A percentile compares a stretch with the other conserved stretches of the same genome.
These are phyloP conservation scores for Mungos mungo DNA, from an alignment of 2,113 vertebrate genomes.

Conservation along the genomic window DNA sequence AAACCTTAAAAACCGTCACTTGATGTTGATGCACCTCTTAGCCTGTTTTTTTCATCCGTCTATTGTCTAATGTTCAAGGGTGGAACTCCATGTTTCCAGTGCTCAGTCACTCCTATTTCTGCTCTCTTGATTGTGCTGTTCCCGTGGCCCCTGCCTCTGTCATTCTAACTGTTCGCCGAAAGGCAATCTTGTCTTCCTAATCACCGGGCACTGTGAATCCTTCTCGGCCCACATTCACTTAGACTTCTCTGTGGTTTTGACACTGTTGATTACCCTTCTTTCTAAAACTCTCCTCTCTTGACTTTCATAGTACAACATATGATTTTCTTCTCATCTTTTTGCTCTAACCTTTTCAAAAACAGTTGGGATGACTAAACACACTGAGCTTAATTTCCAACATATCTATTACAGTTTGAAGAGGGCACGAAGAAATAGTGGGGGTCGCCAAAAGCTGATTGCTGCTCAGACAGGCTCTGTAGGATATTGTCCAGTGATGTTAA, in stretches of 20 bases:
- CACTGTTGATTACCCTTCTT: background rate
- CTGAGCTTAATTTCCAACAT: background rate
- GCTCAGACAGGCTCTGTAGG: background rate
- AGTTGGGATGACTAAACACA: background rate
- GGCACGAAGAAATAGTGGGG: background rate
- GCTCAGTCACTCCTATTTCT: background rate
- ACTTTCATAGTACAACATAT: background rate
- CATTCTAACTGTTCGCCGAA: background rate
- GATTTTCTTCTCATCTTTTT: constrained; percentile 38
- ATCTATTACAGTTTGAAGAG: background rate
- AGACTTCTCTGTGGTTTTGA: background rate
- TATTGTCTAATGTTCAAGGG: background rate
- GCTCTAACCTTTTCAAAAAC: background rate
- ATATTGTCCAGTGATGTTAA: background rate
- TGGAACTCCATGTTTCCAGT: background rate
- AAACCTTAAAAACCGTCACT: background rate
- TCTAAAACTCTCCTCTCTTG: background rate
- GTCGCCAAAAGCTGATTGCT: background rate
- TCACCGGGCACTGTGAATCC: background rate
- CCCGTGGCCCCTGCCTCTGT: background rate
- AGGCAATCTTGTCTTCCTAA: background rate
- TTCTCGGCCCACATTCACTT: background rate
- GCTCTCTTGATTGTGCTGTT: background rate
- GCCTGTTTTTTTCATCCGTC: background rate
- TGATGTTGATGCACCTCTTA: background rate